Base-by-base conservation (phyloP, 2,113 vertebrate species). In the Corythornis vintsioides region DNA sequence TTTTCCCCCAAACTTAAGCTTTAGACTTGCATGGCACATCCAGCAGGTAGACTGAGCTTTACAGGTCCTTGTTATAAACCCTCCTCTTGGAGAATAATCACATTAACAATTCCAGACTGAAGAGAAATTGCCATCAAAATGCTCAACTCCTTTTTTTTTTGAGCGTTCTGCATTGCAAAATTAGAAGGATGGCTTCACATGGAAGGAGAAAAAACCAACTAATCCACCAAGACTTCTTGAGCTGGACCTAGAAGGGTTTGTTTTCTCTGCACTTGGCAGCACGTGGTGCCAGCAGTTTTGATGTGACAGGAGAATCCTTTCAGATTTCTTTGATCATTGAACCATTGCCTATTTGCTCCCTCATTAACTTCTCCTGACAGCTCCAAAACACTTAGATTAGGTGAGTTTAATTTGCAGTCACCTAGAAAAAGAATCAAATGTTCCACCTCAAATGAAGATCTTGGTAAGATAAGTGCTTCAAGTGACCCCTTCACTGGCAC, bases 221-320 rank as follows among this genome's bases (percentile, higher is more conserved):
- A 50, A 47, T 1, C 25, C 40, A 78, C 25, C 5, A 2, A 5
- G 29, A 5, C 9, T 9, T 33, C 15, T 33, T 19, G 3, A 33
- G 42, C 0, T 18, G 5, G 10, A 84, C 47, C 5, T 48, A 79
- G 21, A 5, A 38, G 22, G 42, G 24, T 40, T n/a, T 17, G 3
- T 26, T 76, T 33, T 38, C 9, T 25, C 56, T 74, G 56, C 53
- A 18, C 61, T 53, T 40, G 11, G 40, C 17, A 64, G 10, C 31
- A 16, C 1, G 0, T 7, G 2, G 3, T 9, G 29, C 29, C 14
- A 31, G 33, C 6, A 22, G 25, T 56, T 48, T 10, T 59, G n/a
- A 55, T 13, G 3, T 7, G 28, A 53, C 24, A 40, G 48, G 50
- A 86, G 69, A 71, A 88, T 13, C 33, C 55, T 74, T 22, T 40